A percentile compares a stretch with the other conserved stretches of the same genome.
phyloP scores from a whole-genome alignment of 2,797 vertebrate species.

The Lepus oiostolus region DNA sequence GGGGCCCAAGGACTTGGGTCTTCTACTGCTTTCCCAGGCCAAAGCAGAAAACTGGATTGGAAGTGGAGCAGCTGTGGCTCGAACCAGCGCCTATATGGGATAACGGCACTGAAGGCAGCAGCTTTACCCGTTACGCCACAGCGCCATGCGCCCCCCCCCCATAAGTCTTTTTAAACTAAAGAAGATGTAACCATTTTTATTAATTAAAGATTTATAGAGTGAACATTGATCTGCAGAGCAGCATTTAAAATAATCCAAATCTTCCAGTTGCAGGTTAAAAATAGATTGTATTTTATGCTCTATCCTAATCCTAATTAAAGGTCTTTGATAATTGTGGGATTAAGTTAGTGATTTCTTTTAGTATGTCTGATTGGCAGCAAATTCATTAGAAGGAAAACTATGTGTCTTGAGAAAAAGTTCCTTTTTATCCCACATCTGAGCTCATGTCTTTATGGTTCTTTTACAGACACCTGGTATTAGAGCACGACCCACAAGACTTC shows the following conservation, averaged over 20 bases:
- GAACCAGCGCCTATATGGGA: too few relatives aligned
- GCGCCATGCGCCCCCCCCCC: too few relatives aligned
- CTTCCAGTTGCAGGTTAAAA: conserved; percentile 3
- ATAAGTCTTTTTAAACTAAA: conserved; percentile 39
- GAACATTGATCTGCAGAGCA: conserved; percentile 51
- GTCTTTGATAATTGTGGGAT: conserved; percentile 2
- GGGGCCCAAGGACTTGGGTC: too few relatives aligned
- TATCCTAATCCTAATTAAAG: conserved; percentile 21
- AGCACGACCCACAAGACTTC: conserved; percentile 90
- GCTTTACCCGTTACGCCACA: too few relatives aligned
- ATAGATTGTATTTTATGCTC: background rate
- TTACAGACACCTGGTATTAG: conserved; percentile 96
- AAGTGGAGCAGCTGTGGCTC: too few relatives aligned
- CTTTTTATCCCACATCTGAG: background rate
- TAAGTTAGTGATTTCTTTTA: conserved; percentile 22
- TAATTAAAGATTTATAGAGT: conserved; percentile 57
- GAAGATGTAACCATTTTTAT: conserved; percentile 12
- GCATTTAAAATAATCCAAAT: background rate
- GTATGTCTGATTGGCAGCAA: background rate
- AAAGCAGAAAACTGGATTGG: too few relatives aligned
- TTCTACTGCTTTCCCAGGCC: too few relatives aligned
- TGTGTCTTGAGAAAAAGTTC: background rate
- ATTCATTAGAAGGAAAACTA: background rate
- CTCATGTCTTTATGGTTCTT: conserved; percentile 61
- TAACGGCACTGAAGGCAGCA: too few relatives aligned